A percentile compares a stretch with the other conserved stretches of the same genome.
These are phyloP conservation scores for Sparidentex hasta DNA, from an alignment of 2,797 vertebrate genomes.

Conservation along the genomic window DNA sequence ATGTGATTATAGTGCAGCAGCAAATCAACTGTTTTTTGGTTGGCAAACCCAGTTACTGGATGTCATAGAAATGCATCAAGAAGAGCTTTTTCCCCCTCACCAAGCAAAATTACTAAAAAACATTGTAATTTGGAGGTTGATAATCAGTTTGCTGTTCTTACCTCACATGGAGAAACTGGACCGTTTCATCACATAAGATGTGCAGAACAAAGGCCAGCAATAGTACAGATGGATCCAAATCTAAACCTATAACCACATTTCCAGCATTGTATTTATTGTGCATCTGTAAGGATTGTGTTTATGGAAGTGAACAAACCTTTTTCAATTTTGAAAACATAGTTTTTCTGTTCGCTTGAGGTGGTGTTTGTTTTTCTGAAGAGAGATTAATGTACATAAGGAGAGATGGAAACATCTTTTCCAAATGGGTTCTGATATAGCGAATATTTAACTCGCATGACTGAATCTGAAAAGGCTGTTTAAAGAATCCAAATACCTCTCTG, in stretches of 20 bases:
- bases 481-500: too few species aligned
- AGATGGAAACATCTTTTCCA: too few species aligned
- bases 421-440: too few species aligned
- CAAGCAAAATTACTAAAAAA: neutral
- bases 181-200: neutral
- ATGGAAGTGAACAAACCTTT: too few species aligned
- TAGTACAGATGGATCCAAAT: neutral
- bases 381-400: too few species aligned
- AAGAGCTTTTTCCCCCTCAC: neutral
- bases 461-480: too few species aligned
- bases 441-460: too few species aligned
- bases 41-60: constrained; percentile 7
- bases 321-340: too few species aligned
- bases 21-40: constrained; percentile 20
- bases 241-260: neutral
- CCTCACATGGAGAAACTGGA: neutral
- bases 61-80: neutral
- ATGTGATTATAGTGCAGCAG: constrained; percentile 14
- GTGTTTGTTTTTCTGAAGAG: too few species aligned
- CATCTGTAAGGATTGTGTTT: too few species aligned
- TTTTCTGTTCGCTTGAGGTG: too few species aligned
- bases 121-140: neutral
- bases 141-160: neutral
- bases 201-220: neutral
- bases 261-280: too few species aligned